A percentile compares a stretch with the other conserved stretches of the same genome.
Evolutionary conservation across 2,797 vertebrate species (phyloP).

Genomic region (Melanotaenia maccullochi): DNA sequence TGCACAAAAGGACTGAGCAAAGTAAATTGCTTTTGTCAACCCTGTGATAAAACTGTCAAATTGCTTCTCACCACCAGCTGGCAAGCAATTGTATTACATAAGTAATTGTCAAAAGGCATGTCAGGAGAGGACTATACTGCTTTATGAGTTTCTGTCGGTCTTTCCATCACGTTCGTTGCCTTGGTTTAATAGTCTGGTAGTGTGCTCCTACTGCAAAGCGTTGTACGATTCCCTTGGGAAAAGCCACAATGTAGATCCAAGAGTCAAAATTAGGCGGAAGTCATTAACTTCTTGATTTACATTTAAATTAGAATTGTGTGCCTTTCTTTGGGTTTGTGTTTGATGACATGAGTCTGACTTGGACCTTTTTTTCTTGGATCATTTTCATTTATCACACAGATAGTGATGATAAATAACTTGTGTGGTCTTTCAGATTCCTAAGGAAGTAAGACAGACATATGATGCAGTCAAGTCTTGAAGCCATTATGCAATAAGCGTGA

Average conservation of each 20-base stretch:
- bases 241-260: constrained; percentile 15
- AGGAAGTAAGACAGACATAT: not conserved
- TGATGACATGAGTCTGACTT: constrained; percentile 3
- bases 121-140: constrained; percentile 61
- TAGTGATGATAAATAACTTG: not conserved
- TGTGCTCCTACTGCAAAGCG: constrained; percentile 46
- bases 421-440: not conserved
- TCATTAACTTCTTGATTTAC: not conserved
- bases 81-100: constrained; percentile 75
- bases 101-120: constrained; percentile 77
- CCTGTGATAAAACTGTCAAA: constrained; percentile 81
- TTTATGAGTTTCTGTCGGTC: constrained; percentile 52
- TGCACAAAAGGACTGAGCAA: constrained; percentile 64
- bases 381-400: constrained; percentile 4
- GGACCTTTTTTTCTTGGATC: not conserved
- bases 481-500: constrained; percentile 47
- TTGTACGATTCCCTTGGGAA: constrained; percentile 11
- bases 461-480: constrained; percentile 20
- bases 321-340: not conserved
- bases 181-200: constrained; percentile 44
- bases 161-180: constrained; percentile 36
- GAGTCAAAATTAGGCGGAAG: constrained; percentile 6
- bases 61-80: constrained; percentile 74
- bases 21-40: constrained; percentile 83
- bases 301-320: not conserved